These are phyloP conservation scores for Erpornis zantholeuca DNA, from an alignment of 2,113 vertebrate species.

Conservation along the genomic window DNA sequence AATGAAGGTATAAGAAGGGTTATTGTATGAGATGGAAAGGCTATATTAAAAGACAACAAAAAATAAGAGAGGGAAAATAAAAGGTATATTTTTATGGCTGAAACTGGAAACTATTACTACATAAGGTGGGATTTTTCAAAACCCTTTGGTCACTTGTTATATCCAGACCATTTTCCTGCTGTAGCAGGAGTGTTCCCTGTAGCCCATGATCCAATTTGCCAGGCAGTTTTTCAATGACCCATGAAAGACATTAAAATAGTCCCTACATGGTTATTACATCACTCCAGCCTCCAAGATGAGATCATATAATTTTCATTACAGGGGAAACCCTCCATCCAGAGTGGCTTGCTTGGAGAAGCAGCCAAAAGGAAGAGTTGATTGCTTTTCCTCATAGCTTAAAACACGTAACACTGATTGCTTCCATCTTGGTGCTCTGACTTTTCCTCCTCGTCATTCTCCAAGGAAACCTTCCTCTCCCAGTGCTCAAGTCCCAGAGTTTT, in stretches of 20 bases:
- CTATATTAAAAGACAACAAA: conserved; percentile 15
- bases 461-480: background rate
- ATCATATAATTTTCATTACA: background rate
- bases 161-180: background rate
- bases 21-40: background rate
- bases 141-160: background rate
- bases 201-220: background rate
- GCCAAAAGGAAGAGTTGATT: background rate
- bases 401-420: background rate
- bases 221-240: background rate
- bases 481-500: background rate
- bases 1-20: background rate
- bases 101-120: background rate
- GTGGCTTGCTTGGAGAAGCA: background rate
- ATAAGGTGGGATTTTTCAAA: background rate
- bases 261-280: conserved; percentile 7
- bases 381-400: background rate
- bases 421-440: background rate
- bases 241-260: background rate
- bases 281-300: background rate
- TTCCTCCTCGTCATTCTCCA: background rate
- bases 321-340: background rate
- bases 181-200: background rate
- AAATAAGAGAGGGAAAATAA: background rate
- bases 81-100: background rate